Base-by-base conservation (phyloP, 2,113 vertebrate species). In the Centropristis striata region DNA sequence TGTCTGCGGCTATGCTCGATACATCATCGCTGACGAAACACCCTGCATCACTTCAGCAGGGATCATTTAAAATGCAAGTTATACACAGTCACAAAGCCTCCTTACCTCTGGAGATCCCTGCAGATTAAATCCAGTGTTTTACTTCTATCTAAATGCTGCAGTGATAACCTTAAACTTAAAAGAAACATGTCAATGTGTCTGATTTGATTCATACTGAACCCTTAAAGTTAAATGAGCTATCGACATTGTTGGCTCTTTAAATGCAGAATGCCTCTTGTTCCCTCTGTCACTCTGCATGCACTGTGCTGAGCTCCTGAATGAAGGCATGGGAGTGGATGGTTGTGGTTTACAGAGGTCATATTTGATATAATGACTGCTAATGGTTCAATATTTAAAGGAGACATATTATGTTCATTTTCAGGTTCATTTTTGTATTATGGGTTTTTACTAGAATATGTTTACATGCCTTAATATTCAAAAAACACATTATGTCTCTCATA, bases 11-110 rank as follows among this genome's bases (percentile, higher is more conserved):
- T 69, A 36, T 72, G 73, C 75, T 74, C 70, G 23, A 89, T 88
- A 50, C 83, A 84, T 87, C 78, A 81, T 81, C 41, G 25, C 84
- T 90, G 84, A 91, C 69, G 88, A 91, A 91, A 90, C 72, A 71
- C 65, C 57, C 71, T 28, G 68, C 86, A 59, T 89, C 84, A 44
- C 77, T 88, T 81, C 59, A 71, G 42, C 39, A 61, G 76, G 42
- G 71, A 58, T 77, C 50, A 68, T 81, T 85, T 84, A 57, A 84
- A 83, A 85, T 58, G 83, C 54, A 57, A 70, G 71, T 53, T 47
- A 78, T 55, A 81, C 71, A 71, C 70, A 71, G 44, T 36, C 47
- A 0, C 15, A 44, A 54, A 74, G 28, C 16, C 18, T 42, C 49
- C 20, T 42, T 36, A 71, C 32, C 39, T 55, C 61, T 8, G 14